Conservation (phyloP, 2,797 vertebrate genomes). For the Silurus aristotelis region DNA sequence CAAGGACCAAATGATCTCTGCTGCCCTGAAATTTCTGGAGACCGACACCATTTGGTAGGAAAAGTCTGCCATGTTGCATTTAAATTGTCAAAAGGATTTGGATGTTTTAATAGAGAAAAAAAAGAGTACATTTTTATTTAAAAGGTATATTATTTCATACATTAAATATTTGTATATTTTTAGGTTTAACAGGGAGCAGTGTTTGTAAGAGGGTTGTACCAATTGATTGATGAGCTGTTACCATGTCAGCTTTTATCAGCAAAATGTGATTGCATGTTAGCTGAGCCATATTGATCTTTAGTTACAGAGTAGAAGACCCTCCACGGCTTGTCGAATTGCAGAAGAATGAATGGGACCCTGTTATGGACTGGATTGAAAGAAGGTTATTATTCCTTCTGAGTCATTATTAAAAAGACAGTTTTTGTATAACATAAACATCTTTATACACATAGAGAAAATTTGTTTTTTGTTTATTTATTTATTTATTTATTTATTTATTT, state of each 20-base stretch:
- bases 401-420: not conserved
- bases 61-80: not conserved
- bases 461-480: not conserved
- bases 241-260: not conserved
- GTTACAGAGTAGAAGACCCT: constrained; percentile 95
- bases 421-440: not conserved
- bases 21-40: constrained; percentile 90
- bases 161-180: not conserved
- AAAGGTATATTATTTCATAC: not conserved
- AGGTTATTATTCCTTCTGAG: constrained; percentile 71
- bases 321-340: constrained; percentile 89
- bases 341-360: constrained; percentile 92
- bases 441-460: not conserved
- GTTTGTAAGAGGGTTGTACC: not conserved
- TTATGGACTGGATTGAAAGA: constrained; percentile 88
- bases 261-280: not conserved
- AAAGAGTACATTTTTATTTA: not conserved
- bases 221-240: not conserved
- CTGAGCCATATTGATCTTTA: constrained; percentile 60
- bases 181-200: not conserved
- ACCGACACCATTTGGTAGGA: constrained; percentile 93
- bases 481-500: not conserved
- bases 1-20: constrained; percentile 84
- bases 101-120: not conserved
- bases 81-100: not conserved